These are phyloP conservation scores for Platycercus adscitus DNA, from an alignment of 2,113 vertebrate genomes.

Conservation along the genomic window DNA sequence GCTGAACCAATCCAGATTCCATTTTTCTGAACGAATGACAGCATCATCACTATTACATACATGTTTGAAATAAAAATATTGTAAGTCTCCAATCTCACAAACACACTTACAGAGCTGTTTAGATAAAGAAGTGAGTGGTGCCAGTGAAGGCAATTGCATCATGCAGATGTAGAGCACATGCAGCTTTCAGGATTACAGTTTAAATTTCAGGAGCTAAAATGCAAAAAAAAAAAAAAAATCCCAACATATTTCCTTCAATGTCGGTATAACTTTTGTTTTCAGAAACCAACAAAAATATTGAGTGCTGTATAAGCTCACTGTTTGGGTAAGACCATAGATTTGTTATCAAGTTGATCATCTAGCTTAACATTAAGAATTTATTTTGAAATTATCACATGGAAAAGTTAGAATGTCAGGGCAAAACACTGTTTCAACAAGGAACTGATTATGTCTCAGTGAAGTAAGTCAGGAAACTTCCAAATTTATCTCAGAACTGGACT, in stretches of 20 bases:
- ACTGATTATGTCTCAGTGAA: background rate
- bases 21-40: background rate
- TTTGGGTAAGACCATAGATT: background rate
- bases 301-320: background rate
- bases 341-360: background rate
- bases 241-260: background rate
- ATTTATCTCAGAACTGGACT: background rate
- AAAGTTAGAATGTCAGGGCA: background rate
- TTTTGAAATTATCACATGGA: background rate
- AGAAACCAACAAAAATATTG: background rate
- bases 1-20: background rate
- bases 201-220: background rate
- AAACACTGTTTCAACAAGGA: background rate
- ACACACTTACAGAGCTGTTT: background rate
- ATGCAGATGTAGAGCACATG: background rate
- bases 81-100: background rate
- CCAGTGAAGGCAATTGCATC: background rate
- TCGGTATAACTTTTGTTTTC: background rate
- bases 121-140: background rate
- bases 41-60: background rate
- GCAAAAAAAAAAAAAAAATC: background rate
- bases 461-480: background rate
- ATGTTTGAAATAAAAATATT: slow-evolving; percentile 13
- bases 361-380: background rate
- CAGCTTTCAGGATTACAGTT: background rate